A percentile compares a stretch with the other conserved stretches of the same genome.
Conservation (phyloP, 2,113 vertebrate species). For the Macrotis lagotis region DNA sequence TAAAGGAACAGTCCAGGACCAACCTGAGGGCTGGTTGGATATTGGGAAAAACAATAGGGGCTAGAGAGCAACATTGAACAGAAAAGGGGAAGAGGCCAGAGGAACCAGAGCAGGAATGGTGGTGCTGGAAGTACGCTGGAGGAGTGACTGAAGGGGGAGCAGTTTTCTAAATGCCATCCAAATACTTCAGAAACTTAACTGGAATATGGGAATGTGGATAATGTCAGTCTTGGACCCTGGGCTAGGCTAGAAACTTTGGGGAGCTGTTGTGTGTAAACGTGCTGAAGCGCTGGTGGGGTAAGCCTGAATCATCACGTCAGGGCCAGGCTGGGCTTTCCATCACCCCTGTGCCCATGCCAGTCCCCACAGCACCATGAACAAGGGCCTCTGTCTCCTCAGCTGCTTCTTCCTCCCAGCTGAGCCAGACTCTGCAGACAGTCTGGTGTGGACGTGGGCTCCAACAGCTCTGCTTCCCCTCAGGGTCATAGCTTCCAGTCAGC, state of each 20-base stretch:
- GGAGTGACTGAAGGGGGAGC: background rate
- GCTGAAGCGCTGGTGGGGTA: conserved; percentile 60
- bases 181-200: background rate
- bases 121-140: conserved; percentile 30
- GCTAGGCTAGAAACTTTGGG: conserved; percentile 59
- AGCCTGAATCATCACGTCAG: conserved; percentile 72
- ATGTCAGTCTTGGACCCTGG: conserved; percentile 45
- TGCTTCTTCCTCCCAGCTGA: conserved; percentile 66
- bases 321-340: conserved; percentile 46
- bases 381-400: conserved; percentile 77
- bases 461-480: conserved; percentile 70
- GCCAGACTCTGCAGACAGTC: conserved; percentile 62
- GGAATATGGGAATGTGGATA: background rate
- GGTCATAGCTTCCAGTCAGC: conserved; percentile 49
- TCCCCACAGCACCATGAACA: conserved; percentile 66
- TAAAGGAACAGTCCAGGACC: conserved; percentile 57
- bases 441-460: conserved; percentile 74
- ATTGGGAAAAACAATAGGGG: background rate
- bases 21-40: conserved; percentile 62
- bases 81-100: background rate
- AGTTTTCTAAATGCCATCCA: background rate
- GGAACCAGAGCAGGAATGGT: background rate
- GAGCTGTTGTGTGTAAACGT: conserved; percentile 65
- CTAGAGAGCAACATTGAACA: background rate
- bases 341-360: conserved; percentile 56